phyloP scores from a whole-genome alignment of 2,888 invertebrate species.

The Hypsopygia costalis region DNA sequence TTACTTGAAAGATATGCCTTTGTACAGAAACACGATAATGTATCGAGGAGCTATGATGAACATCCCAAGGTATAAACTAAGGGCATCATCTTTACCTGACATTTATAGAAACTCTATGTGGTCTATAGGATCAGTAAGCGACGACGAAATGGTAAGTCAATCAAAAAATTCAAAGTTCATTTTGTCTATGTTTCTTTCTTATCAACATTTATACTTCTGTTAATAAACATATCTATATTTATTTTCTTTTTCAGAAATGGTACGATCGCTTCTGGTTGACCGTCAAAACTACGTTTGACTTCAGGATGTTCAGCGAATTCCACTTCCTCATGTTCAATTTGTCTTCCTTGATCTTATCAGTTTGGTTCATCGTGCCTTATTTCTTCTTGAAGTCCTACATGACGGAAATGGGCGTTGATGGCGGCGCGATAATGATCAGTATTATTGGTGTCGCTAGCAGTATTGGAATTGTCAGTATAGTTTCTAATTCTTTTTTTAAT shows the following conservation, averaged over 20 bases:
- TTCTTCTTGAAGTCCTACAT: slow-evolving; percentile 86
- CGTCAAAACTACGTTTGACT: slow-evolving; percentile 86
- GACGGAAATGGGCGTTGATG: slow-evolving; percentile 82
- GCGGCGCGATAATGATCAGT: slow-evolving; percentile 89
- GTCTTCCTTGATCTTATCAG: slow-evolving; percentile 92
- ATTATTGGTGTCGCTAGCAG: slow-evolving; percentile 94
- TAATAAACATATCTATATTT: background rate
- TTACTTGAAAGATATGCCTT: slow-evolving; percentile 84
- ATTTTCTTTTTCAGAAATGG: slow-evolving; percentile 82
- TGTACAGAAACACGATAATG: slow-evolving; percentile 90
- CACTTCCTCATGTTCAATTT: slow-evolving; percentile 91
- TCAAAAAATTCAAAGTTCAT: background rate
- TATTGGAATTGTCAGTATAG: slow-evolving; percentile 87
- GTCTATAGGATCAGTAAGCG: slow-evolving; percentile 80
- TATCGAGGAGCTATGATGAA: slow-evolving; percentile 92
- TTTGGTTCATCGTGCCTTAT: slow-evolving; percentile 97
- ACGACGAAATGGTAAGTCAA: slow-evolving; percentile 85
- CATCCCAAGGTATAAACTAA: slow-evolving; percentile 87
- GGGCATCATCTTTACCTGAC: slow-evolving; percentile 94
- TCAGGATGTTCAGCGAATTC: slow-evolving; percentile 88
- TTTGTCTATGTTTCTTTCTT: background rate
- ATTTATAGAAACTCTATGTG: slow-evolving; percentile 92
- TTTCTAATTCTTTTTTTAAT: too few species aligned
- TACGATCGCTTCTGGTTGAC: slow-evolving; percentile 84
- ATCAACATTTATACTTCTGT: background rate